These are phyloP conservation scores for Nomada hirtipes DNA, from an alignment of 2,888 invertebrate genomes.

Conservation along the genomic window DNA sequence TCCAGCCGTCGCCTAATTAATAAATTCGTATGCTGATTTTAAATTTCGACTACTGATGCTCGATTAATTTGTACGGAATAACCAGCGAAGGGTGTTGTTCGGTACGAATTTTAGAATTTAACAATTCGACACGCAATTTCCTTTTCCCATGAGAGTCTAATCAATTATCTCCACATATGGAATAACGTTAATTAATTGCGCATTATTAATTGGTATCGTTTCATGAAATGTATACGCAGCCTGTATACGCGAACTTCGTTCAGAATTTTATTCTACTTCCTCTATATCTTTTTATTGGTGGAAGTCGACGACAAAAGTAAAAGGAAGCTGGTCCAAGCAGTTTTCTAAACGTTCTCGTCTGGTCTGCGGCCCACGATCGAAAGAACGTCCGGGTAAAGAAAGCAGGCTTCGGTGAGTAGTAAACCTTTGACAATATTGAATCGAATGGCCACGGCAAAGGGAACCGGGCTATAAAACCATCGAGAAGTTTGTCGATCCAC, in stretches of 20 bases:
- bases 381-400: slow-evolving; percentile 36
- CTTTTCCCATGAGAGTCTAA: not conserved
- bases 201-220: not conserved
- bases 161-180: not conserved
- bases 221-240: not conserved
- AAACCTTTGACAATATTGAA: slow-evolving; percentile 67
- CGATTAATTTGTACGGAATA: slow-evolving; percentile 31
- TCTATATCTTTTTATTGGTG: not conserved
- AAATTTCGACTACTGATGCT: not conserved
- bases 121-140: not conserved
- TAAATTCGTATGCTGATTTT: slow-evolving; percentile 16
- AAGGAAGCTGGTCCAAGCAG: not conserved
- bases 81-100: not conserved
- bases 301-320: not conserved
- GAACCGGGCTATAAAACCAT: slow-evolving; percentile 62
- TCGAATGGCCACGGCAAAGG: slow-evolving; percentile 51
- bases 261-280: not conserved
- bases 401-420: slow-evolving; percentile 40
- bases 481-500: slow-evolving; percentile 55
- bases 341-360: slow-evolving; percentile 20
- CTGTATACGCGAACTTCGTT: not conserved
- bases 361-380: slow-evolving; percentile 24
- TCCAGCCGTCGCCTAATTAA: slow-evolving; percentile 39
- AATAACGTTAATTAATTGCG: not conserved
- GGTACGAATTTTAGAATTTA: not conserved